A percentile compares a stretch with the other conserved stretches of the same genome.
phyloP scores from a whole-genome alignment of 2,888 invertebrate genomes.

The Ceratothoa steindachneri region DNA sequence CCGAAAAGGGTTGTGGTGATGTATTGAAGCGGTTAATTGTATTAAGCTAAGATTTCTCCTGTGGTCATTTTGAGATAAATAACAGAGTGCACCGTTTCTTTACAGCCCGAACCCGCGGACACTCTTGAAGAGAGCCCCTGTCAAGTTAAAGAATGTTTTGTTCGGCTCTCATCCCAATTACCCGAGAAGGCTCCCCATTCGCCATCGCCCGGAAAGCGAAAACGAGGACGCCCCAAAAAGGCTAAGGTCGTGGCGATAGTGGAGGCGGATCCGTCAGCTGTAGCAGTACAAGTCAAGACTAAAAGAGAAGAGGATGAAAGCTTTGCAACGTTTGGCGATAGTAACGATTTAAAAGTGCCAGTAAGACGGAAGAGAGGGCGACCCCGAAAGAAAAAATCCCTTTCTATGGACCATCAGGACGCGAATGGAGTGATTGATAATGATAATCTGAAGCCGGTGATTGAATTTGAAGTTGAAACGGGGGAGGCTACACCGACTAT shows the following conservation, averaged over 20 bases:
- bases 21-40: background rate
- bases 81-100: slow-evolving; percentile 3
- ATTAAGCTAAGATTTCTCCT: background rate
- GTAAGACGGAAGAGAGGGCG: background rate
- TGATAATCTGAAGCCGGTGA: background rate
- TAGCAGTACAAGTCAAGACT: background rate
- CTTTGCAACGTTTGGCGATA: background rate
- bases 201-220: background rate
- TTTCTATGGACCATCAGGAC: too few species aligned
- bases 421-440: background rate
- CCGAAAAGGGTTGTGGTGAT: too few species aligned
- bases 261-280: background rate
- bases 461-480: background rate
- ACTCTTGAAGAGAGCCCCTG: background rate
- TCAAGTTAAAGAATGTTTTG: background rate
- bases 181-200: background rate
- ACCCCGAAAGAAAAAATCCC: background rate
- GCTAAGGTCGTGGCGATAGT: background rate
- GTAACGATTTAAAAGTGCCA: background rate
- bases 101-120: background rate
- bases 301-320: background rate
- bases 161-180: background rate
- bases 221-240: background rate
- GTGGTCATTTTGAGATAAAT: background rate
- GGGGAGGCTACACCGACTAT: too few species aligned